Evolutionary conservation across 2,113 vertebrate species (phyloP).

Genomic region (Labrus mixtus): DNA sequence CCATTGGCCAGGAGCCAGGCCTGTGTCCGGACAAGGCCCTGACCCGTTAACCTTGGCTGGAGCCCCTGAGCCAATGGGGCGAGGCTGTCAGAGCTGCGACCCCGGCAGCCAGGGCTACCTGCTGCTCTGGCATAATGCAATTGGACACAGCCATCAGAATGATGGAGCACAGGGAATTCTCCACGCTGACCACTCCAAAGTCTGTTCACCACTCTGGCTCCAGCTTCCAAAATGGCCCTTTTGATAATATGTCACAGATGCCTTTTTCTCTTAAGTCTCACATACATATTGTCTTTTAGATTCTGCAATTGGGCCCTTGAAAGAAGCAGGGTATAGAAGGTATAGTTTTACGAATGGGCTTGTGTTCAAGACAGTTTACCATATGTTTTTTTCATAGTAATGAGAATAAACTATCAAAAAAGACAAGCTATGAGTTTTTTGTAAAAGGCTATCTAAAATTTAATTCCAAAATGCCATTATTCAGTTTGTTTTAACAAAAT

Average conservation of each 20-base stretch:
- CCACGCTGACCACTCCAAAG: slow-evolving; percentile 84
- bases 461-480: background rate
- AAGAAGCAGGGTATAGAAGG: slow-evolving; percentile 11
- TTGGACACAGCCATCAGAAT: slow-evolving; percentile 91
- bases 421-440: background rate
- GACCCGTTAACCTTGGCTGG: slow-evolving; percentile 90
- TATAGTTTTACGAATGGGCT: slow-evolving; percentile 21
- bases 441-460: background rate
- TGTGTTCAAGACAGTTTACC: slow-evolving; percentile 18
- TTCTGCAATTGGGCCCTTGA: slow-evolving; percentile 33
- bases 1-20: slow-evolving; percentile 86
- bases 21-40: slow-evolving; percentile 86
- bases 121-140: slow-evolving; percentile 93
- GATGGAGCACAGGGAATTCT: slow-evolving; percentile 88
- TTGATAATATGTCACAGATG: slow-evolving; percentile 75
- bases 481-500: background rate
- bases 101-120: slow-evolving; percentile 91
- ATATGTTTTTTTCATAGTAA: slow-evolving; percentile 1
- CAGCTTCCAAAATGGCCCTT: slow-evolving; percentile 57
- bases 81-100: slow-evolving; percentile 80
- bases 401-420: background rate
- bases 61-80: slow-evolving; percentile 85
- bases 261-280: slow-evolving; percentile 58
- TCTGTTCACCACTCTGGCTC: slow-evolving; percentile 61
- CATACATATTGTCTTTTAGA: slow-evolving; percentile 51